phyloP scores from a whole-genome alignment of 2,113 vertebrate genomes.

The Sylvicapra grimmia region DNA sequence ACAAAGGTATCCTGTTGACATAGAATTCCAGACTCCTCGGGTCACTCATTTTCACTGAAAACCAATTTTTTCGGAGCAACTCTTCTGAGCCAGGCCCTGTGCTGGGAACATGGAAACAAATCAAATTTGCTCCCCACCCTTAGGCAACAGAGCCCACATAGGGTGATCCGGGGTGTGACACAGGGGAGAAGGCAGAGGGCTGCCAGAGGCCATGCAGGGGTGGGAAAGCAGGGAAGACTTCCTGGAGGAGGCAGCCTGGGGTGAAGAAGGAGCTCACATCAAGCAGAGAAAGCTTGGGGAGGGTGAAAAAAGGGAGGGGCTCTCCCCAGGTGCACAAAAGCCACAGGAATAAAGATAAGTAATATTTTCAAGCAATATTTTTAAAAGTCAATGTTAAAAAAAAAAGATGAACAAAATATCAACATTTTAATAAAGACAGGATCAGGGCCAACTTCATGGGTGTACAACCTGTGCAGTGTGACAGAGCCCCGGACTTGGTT shows the following conservation, averaged over 20 bases:
- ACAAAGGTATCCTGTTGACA: background rate
- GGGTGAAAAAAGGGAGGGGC: background rate
- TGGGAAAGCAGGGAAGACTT: background rate
- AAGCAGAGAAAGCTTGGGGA: background rate
- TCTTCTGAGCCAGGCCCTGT: background rate
- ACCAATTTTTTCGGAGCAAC: background rate
- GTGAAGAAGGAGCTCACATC: background rate
- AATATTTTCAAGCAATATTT: background rate
- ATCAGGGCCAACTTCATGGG: background rate
- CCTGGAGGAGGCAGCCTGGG: background rate
- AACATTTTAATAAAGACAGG: background rate
- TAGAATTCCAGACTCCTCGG: background rate
- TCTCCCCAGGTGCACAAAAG: background rate
- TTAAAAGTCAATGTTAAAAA: background rate
- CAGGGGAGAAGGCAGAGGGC: background rate
- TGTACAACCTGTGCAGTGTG: accelerated
- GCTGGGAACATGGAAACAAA: background rate
- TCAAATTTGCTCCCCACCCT: background rate
- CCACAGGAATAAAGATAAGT: background rate
- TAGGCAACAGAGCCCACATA: background rate
- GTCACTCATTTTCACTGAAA: background rate
- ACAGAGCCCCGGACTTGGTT: too few species aligned
- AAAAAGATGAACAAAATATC: background rate
- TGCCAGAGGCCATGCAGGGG: background rate
- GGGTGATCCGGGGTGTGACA: background rate